phyloP scores from a whole-genome alignment of 2,888 invertebrate genomes.

The Pseudanteris insignis region DNA sequence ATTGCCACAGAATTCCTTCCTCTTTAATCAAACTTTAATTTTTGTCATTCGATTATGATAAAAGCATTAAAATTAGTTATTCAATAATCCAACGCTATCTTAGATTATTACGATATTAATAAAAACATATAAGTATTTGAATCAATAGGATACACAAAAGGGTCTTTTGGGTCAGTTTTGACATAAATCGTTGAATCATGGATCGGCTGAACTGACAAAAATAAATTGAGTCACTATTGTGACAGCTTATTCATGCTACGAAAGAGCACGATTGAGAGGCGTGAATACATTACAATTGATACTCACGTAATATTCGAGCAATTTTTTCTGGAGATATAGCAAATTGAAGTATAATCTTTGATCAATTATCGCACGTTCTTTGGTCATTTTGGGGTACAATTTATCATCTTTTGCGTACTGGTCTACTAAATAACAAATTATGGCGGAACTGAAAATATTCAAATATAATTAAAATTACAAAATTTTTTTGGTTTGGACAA shows the following conservation, averaged over 20 bases:
- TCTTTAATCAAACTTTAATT: too few species aligned
- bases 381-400: conserved; percentile 65
- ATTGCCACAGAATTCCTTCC: too few species aligned
- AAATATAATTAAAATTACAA: background rate
- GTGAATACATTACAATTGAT: conserved; percentile 16
- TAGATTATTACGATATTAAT: too few species aligned
- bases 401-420: conserved; percentile 65
- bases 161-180: too few species aligned
- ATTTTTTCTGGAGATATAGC: conserved; percentile 60
- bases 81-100: too few species aligned
- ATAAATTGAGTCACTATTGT: conserved; percentile 11
- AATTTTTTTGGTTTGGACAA: background rate
- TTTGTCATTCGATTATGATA: too few species aligned
- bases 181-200: too few species aligned
- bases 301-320: conserved; percentile 69
- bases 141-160: too few species aligned
- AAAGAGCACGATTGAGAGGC: background rate
- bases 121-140: too few species aligned
- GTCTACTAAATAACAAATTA: conserved; percentile 66
- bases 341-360: conserved; percentile 65
- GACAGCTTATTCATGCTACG: conserved; percentile 9
- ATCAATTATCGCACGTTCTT: conserved; percentile 65
- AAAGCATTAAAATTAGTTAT: too few species aligned
- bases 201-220: background rate
- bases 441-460: conserved; percentile 64